phyloP scores from a whole-genome alignment of 1,140 invertebrate genomes.

The Caenorhabditis inopinata region DNA sequence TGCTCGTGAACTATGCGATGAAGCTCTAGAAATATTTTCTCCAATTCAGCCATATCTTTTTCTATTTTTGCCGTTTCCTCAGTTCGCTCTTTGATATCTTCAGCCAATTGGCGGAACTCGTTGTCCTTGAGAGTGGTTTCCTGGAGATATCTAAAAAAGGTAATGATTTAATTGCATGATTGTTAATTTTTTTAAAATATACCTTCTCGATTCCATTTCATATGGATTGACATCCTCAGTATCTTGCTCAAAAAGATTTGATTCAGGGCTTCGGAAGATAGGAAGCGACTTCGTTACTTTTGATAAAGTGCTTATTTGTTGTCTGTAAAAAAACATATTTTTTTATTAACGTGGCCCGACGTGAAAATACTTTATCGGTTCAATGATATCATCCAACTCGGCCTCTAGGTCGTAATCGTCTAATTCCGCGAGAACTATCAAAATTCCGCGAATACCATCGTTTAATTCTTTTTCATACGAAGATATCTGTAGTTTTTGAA shows the following conservation, averaged over 20 bases:
- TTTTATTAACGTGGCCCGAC: not conserved
- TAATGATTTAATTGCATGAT: no score
- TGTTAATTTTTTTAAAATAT: not conserved
- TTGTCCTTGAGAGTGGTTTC: slow-evolving; percentile 2
- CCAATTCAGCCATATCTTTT: slow-evolving; percentile 55
- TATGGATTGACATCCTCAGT: slow-evolving; percentile 30
- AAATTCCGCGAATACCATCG: slow-evolving; percentile 42
- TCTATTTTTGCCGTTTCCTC: slow-evolving; percentile 52
- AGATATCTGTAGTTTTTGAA: not conserved
- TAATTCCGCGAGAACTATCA: slow-evolving; percentile 38
- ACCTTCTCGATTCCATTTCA: slow-evolving; percentile 26
- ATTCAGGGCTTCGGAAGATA: not conserved
- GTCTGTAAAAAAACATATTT: not conserved
- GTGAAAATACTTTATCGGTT: slow-evolving; percentile 35
- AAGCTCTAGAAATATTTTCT: slow-evolving; percentile 57
- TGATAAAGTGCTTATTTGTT: not conserved
- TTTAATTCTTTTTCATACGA: not conserved
- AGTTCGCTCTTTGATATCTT: slow-evolving; percentile 47
- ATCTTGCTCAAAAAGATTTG: not conserved
- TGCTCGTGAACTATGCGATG: slow-evolving; percentile 54
- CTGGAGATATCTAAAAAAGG: not conserved
- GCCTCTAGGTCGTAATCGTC: slow-evolving; percentile 11
- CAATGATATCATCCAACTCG: slow-evolving; percentile 43
- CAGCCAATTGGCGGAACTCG: not conserved
- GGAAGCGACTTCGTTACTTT: slow-evolving; percentile 17